Evolutionary conservation across 2,797 vertebrate species (phyloP).

Genomic region (Nasua narica): DNA sequence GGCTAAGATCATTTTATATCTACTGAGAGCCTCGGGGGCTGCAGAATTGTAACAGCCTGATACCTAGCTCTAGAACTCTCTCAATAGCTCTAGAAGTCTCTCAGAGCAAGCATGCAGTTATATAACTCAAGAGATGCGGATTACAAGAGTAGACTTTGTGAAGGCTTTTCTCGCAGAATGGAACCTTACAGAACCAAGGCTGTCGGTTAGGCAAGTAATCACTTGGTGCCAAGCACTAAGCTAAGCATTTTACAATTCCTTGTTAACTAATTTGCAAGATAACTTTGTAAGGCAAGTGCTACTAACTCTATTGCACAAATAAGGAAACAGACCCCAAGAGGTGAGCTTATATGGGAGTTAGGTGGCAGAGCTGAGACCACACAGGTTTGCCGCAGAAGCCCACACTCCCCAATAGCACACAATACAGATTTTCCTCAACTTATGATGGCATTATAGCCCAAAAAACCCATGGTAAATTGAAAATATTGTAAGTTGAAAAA

Average conservation of each 20-base stretch:
- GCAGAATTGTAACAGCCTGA: background rate
- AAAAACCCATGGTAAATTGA: background rate
- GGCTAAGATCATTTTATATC: background rate
- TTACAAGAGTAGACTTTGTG: background rate
- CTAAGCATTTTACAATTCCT: background rate
- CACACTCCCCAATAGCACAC: fast-evolving
- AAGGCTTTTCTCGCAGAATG: background rate
- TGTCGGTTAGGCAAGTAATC: fast-evolving
- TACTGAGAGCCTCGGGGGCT: background rate
- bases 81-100: background rate
- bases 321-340: background rate
- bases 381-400: fast-evolving
- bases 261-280: background rate
- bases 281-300: background rate
- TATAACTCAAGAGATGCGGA: background rate
- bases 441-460: background rate
- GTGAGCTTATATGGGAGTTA: background rate
- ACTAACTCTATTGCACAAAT: background rate
- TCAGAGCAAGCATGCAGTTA: background rate
- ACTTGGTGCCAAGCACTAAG: fast-evolving
- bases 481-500: background rate
- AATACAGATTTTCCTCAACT: background rate
- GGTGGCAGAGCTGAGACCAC: background rate
- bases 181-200: background rate
- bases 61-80: background rate